Evolutionary conservation across 2,113 vertebrate species (phyloP).

Genomic region (Archocentrus centrarchus): DNA sequence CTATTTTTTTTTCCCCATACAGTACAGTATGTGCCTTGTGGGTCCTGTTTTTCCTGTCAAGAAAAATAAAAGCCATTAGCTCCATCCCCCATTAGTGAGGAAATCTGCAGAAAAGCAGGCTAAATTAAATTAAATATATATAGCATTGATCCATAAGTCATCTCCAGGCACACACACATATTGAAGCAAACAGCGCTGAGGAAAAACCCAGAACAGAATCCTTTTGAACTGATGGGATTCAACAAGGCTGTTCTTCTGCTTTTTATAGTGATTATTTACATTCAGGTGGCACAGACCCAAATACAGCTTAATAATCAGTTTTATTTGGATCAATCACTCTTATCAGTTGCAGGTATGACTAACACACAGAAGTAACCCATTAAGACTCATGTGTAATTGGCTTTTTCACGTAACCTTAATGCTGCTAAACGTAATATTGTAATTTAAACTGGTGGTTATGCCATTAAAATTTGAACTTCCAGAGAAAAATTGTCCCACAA

Average conservation of each 20-base stretch:
- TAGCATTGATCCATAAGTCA: neutral
- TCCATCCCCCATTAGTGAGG: neutral
- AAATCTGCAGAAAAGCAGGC: neutral
- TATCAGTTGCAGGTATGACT: neutral
- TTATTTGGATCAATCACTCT: neutral
- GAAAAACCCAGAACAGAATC: neutral
- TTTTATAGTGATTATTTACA: neutral
- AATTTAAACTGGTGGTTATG: neutral
- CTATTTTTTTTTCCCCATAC: accelerated
- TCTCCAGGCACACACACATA: neutral
- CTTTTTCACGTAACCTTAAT: neutral
- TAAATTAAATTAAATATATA: neutral
- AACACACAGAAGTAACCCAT: no score
- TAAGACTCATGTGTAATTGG: no score
- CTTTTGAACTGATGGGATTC: neutral
- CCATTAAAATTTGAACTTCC: neutral
- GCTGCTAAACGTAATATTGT: no score
- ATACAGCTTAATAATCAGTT: neutral
- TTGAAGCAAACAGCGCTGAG: neutral
- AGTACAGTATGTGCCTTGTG: neutral
- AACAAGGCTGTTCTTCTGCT: neutral
- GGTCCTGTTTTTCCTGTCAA: neutral
- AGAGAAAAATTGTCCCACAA: no score
- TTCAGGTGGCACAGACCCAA: no score
- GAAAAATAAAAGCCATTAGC: neutral